Evolutionary conservation across 2,888 invertebrate species (phyloP).

Genomic region (Noctua fimbriata): DNA sequence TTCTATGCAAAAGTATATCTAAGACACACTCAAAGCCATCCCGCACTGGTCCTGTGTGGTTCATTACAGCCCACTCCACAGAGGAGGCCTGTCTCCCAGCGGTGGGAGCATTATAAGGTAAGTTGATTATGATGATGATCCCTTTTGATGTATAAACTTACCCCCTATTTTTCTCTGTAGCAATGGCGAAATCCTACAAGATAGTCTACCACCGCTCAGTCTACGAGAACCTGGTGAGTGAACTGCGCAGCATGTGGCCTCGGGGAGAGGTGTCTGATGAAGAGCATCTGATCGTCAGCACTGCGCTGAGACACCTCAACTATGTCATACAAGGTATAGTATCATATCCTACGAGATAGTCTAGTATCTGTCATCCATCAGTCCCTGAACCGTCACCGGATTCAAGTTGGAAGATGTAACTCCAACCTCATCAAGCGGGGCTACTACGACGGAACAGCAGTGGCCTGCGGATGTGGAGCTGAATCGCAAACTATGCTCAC

Average conservation of each 20-base stretch:
- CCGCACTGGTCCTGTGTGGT: neutral
- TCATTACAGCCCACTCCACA: neutral
- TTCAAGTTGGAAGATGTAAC: neutral
- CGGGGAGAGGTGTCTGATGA: slow-evolving; percentile 73
- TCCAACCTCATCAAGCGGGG: neutral
- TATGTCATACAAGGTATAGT: slow-evolving; percentile 74
- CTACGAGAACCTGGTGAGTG: slow-evolving; percentile 73
- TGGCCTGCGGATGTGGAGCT: neutral
- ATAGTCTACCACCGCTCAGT: slow-evolving; percentile 78
- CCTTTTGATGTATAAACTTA: neutral
- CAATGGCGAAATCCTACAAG: slow-evolving; percentile 81
- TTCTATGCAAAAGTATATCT: neutral
- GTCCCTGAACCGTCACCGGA: neutral
- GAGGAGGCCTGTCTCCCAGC: neutral
- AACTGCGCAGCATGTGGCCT: slow-evolving; percentile 80
- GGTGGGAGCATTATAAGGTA: no score
- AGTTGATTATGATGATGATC: neutral
- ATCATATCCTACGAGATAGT: neutral
- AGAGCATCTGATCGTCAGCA: slow-evolving; percentile 75
- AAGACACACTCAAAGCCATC: neutral
- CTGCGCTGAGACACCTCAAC: slow-evolving; percentile 71
- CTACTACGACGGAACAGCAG: neutral
- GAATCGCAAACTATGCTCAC: neutral
- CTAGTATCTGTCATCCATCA: neutral
- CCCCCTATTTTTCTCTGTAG: slow-evolving; percentile 60